Base-by-base conservation (phyloP, 1,140 invertebrate genomes). In the Bombus fervidus region DNA sequence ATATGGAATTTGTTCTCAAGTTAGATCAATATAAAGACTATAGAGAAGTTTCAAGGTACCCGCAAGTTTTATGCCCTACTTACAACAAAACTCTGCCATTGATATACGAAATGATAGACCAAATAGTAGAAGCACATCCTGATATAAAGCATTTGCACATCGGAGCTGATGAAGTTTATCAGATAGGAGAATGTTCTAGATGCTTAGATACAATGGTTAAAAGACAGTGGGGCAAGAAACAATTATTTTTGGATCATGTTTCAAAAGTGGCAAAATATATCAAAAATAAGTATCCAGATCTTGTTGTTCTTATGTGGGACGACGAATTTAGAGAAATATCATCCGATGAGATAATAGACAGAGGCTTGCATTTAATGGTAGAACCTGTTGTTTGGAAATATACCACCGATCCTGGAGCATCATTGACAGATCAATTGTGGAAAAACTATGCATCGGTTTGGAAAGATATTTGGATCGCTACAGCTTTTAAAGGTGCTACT, bases 1-100 rank as follows among this genome's bases (percentile, higher is more conserved):
- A 99, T 93, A 93, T 99, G 92, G 98, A 99, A 95, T 98, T 98
- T 96, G 97, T 97, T 0, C 95, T 99, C 57, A 99, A 99, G 91
- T 95, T 98, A 83, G 92, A 96, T 39, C 96, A 97, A 77, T 99
- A 97, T 90, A 94, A 96, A 79, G 95, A 97, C 86, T 94, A 99
- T 37, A 95, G 98, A 83, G 98, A 99, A 95, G 95, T 97, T 3
- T 95, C 95, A 1, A 95, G 96, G 43, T 97, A 97, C 93, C 98
- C 98, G 0, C 97, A 98, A 93, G 97, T 97, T 0, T 95, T 99
- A 43, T 99, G 98, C 91, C 98, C 98, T 1, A 97, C 97, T 13
- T 96, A 97, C 41, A 96, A 96, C 88, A 96, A 97, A 88, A 98
- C 98, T 2, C 92, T 97, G 62, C 93, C 95, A 22, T 95, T 99